Evolutionary conservation across 1,140 invertebrate genomes (phyloP).

Genomic region (Drosophila parvula): DNA sequence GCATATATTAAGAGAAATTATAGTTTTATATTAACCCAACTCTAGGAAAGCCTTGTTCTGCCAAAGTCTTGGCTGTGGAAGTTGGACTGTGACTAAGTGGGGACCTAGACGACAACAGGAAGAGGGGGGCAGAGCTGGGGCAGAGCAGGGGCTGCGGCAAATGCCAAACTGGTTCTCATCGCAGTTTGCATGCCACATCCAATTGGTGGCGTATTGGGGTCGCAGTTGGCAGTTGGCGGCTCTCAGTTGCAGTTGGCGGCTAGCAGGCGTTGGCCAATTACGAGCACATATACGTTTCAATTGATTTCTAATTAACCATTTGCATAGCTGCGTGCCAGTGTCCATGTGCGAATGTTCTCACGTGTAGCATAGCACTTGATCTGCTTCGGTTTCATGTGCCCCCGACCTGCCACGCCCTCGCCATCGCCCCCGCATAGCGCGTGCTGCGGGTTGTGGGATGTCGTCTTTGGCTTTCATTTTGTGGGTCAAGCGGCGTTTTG

Average conservation of each 20-base stretch:
- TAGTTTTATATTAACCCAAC: not conserved
- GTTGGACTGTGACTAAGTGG: not conserved
- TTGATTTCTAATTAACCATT: conserved; percentile 79
- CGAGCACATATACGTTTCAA: conserved; percentile 66
- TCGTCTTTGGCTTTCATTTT: conserved; percentile 27
- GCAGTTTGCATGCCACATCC: conserved; percentile 40
- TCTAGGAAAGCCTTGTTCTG: not conserved
- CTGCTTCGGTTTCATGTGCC: conserved; percentile 55
- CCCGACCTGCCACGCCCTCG: conserved; percentile 2
- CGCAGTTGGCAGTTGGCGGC: conserved; percentile 44
- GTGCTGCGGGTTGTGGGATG: conserved; percentile 12
- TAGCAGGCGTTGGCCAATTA: conserved; percentile 55
- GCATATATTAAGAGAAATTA: no score
- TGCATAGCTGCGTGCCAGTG: conserved; percentile 40
- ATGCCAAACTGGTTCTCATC: conserved; percentile 59
- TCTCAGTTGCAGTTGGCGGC: conserved; percentile 30
- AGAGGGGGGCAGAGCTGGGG: not conserved
- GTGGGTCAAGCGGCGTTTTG: conserved; percentile 69
- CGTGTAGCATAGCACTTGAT: conserved; percentile 61
- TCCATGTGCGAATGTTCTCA: conserved; percentile 33
- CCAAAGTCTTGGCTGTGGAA: not conserved
- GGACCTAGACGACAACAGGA: not conserved
- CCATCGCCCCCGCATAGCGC: not conserved
- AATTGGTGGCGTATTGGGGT: conserved; percentile 66
- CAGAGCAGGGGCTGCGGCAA: not conserved